A percentile compares a stretch with the other conserved stretches of the same genome.
These are phyloP conservation scores for Hippoglossus stenolepis DNA, from an alignment of 2,113 vertebrate genomes.

Conservation along the genomic window DNA sequence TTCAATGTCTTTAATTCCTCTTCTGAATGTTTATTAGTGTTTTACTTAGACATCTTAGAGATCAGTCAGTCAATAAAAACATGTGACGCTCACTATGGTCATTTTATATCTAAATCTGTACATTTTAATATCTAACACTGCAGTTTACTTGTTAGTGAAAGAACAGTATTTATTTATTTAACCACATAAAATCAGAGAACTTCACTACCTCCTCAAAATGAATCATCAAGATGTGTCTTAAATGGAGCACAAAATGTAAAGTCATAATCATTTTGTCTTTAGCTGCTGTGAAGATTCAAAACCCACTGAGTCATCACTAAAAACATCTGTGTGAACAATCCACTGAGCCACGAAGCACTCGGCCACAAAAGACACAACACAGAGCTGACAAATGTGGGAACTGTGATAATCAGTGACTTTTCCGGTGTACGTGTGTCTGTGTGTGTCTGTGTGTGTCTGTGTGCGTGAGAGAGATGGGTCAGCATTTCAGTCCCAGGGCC, in stretches of 20 bases:
- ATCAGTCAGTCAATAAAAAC: no score
- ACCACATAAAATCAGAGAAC: no score
- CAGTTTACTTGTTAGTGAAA: no score
- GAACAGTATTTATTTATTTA: no score
- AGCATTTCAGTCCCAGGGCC: conserved; percentile 34
- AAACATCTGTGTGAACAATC: conserved; percentile 1
- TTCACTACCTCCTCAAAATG: no score
- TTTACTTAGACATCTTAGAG: no score
- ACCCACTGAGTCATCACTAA: background rate
- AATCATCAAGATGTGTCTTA: background rate
- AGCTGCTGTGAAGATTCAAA: background rate
- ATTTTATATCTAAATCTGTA: no score
- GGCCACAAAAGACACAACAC: conserved; percentile 47
- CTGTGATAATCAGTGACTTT: no score
- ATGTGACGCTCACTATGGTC: no score
- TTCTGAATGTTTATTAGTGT: background rate
- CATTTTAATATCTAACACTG: no score
- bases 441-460: background rate
- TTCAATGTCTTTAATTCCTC: background rate
- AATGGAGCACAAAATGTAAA: background rate
- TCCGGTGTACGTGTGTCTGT: background rate
- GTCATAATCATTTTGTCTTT: no score
- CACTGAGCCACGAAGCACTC: conserved; percentile 20
- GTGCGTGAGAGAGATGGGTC: conserved; percentile 8
- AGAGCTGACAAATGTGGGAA: conserved; percentile 37